These are phyloP conservation scores for Pyrocephalus nanus DNA, from an alignment of 2,797 vertebrate species.

Conservation along the genomic window DNA sequence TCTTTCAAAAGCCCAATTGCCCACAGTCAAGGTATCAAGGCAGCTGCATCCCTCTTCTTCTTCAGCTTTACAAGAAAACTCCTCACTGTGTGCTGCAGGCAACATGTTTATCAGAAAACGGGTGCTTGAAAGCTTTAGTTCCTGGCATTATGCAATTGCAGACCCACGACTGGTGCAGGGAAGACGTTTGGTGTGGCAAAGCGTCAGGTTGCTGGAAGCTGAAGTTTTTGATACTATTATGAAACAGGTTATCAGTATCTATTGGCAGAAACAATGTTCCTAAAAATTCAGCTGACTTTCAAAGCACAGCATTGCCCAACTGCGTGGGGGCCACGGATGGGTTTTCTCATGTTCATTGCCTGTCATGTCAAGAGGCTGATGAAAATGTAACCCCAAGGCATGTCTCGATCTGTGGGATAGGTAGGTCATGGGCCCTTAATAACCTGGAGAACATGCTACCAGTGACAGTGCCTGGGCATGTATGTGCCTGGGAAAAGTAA, in stretches of 20 bases:
- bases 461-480: not conserved
- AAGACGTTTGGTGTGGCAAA: not conserved
- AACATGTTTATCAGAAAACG: not conserved
- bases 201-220: not conserved
- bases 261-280: not conserved
- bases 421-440: not conserved
- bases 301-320: not conserved
- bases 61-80: not conserved
- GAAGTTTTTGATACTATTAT: not conserved
- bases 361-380: not conserved
- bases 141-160: not conserved
- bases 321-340: rapidly evolving
- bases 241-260: not conserved
- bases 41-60: not conserved
- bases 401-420: not conserved
- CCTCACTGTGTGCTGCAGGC: rapidly evolving
- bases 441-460: not conserved
- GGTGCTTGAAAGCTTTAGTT: not conserved
- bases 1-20: not conserved
- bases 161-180: not conserved
- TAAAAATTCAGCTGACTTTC: not conserved
- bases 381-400: not conserved
- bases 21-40: not conserved
- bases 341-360: not conserved
- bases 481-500: not conserved